A percentile compares a stretch with the other conserved stretches of the same genome.
Conservation (phyloP, 2,113 vertebrate genomes). For the Gobiocypris rarus region DNA sequence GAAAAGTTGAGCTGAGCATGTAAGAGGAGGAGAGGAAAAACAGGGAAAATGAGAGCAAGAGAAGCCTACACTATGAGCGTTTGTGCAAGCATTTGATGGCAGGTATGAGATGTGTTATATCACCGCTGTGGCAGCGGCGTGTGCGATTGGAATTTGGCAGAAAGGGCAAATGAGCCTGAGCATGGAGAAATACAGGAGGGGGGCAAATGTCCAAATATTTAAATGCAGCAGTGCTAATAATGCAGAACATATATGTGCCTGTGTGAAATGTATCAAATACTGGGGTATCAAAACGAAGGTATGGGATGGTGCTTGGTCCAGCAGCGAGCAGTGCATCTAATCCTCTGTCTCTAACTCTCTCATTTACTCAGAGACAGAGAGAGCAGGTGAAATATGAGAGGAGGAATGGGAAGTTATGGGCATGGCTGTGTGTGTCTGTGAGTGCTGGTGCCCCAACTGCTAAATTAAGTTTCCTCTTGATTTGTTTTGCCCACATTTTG, state of each 20-base stretch:
- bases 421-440: background rate
- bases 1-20: slow-evolving; percentile 10
- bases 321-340: slow-evolving; percentile 8
- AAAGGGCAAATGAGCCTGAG: background rate
- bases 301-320: background rate
- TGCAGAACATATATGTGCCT: background rate
- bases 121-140: background rate
- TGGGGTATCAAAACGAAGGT: slow-evolving; percentile 28
- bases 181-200: slow-evolving; percentile 10
- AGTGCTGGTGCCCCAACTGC: background rate
- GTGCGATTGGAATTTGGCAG: slow-evolving; percentile 2
- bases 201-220: background rate
- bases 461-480: slow-evolving; percentile 37
- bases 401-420: background rate
- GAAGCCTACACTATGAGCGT: background rate
- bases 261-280: background rate
- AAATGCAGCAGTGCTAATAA: background rate
- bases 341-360: slow-evolving; percentile 22
- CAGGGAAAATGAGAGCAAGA: background rate
- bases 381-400: slow-evolving; percentile 18
- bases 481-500: slow-evolving; percentile 15
- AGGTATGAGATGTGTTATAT: slow-evolving; percentile 24
- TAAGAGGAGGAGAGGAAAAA: background rate
- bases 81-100: slow-evolving; percentile 4
- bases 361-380: slow-evolving; percentile 24